phyloP scores from a whole-genome alignment of 2,888 invertebrate genomes.

The Chloromyia formosa region DNA sequence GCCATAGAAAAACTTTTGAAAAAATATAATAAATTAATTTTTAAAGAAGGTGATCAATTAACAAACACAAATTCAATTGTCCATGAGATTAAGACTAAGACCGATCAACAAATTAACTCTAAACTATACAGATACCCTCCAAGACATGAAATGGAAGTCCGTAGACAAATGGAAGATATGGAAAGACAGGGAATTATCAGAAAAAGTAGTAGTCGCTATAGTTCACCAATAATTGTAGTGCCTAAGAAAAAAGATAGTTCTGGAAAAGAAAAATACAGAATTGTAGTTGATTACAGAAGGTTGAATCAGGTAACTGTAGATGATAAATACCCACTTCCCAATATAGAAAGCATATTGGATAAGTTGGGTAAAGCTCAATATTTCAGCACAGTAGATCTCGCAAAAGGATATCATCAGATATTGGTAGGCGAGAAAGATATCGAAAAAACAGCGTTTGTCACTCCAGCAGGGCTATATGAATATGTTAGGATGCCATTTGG shows the following conservation, averaged over 20 bases:
- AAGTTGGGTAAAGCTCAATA: conserved; percentile 47
- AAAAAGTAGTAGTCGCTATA: conserved; percentile 45
- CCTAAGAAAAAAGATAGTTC: conserved; percentile 48
- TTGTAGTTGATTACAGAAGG: conserved; percentile 49
- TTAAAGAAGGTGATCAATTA: conserved; percentile 46
- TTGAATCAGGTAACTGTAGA: conserved; percentile 48
- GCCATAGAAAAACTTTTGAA: conserved; percentile 41
- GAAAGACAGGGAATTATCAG: conserved; percentile 46
- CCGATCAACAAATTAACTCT: conserved; percentile 46
- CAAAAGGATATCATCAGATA: conserved; percentile 47
- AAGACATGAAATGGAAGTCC: conserved; percentile 41
- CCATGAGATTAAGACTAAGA: conserved; percentile 44
- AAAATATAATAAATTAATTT: conserved; percentile 46
- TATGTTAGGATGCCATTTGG: conserved; percentile 47
- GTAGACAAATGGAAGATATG: conserved; percentile 44
- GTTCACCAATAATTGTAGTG: conserved; percentile 45
- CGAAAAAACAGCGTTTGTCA: conserved; percentile 48
- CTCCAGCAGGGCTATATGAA: conserved; percentile 42
- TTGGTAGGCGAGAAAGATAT: conserved; percentile 46
- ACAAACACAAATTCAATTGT: conserved; percentile 39
- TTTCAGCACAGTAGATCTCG: conserved; percentile 47
- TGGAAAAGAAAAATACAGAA: conserved; percentile 47
- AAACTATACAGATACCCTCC: conserved; percentile 46
- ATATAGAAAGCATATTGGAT: conserved; percentile 47
- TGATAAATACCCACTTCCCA: conserved; percentile 49